Conservation (phyloP, 2,797 vertebrate genomes). For the Ptychadena robeensis region DNA sequence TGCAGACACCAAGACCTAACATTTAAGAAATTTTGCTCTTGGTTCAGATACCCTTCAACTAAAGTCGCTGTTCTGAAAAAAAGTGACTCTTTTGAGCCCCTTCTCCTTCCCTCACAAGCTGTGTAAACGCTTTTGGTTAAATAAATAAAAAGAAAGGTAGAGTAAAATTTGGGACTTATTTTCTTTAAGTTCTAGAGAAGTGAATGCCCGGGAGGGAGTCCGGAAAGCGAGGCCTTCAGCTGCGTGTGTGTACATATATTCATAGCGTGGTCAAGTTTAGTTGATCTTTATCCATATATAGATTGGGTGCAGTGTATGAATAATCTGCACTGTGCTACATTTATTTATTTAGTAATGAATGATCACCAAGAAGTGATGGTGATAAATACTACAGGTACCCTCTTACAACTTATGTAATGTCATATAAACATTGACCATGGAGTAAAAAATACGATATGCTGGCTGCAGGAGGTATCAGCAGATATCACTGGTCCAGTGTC, state of each 20-base stretch:
- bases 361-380: neutral
- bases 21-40: too few relatives aligned
- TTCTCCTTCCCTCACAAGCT: constrained; percentile 40
- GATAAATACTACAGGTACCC: neutral
- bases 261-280: constrained; percentile 21
- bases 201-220: constrained; percentile 40
- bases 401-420: neutral
- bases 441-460: neutral
- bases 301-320: neutral
- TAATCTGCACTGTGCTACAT: neutral
- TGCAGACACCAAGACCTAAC: too few relatives aligned
- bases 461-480: neutral
- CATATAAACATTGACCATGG: neutral
- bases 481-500: neutral
- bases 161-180: constrained; percentile 32
- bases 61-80: constrained; percentile 30
- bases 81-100: neutral
- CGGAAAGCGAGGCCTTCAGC: constrained; percentile 25
- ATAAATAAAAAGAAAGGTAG: constrained; percentile 43
- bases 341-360: constrained; percentile 2
- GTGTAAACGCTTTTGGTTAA: constrained; percentile 51
- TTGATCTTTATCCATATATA: constrained; percentile 18
- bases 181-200: constrained; percentile 47
- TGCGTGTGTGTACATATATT: constrained; percentile 25
- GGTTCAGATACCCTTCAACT: too few relatives aligned